phyloP scores from a whole-genome alignment of 2,113 vertebrate genomes.

The Microtus ochrogaster region DNA sequence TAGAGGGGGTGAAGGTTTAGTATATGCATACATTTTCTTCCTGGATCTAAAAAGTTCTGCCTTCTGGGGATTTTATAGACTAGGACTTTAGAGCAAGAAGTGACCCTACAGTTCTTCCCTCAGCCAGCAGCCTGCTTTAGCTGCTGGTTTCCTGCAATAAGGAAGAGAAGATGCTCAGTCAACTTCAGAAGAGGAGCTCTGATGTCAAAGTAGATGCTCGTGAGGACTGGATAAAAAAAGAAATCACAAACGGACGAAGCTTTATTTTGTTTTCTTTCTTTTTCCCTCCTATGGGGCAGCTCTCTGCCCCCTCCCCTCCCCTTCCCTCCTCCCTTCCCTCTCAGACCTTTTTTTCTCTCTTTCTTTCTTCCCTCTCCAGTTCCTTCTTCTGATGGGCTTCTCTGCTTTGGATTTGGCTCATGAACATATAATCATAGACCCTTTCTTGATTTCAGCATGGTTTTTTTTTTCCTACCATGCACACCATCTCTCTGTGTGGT shows the following conservation, averaged over 20 bases:
- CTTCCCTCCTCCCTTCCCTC: too few relatives aligned
- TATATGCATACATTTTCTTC: neutral
- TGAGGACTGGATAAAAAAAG: neutral
- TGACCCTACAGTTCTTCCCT: neutral
- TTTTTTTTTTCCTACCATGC: neutral
- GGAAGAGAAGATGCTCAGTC: neutral
- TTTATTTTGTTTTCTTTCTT: neutral
- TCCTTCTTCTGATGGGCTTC: neutral
- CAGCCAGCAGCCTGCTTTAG: neutral
- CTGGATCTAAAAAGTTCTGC: neutral
- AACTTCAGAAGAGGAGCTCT: neutral
- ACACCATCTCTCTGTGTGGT: neutral
- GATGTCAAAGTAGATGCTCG: accelerated
- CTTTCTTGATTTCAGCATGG: neutral
- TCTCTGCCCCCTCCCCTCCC: neutral
- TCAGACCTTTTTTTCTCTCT: neutral
- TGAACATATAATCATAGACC: neutral
- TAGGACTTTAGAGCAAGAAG: neutral
- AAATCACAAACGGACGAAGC: accelerated
- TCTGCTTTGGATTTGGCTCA: neutral
- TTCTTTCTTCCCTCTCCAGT: too few relatives aligned
- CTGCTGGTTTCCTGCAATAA: neutral
- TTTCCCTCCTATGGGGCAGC: too few relatives aligned
- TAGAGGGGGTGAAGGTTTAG: accelerated
- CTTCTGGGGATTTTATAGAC: neutral